A percentile compares a stretch with the other conserved stretches of the same genome.
Evolutionary conservation across 2,113 vertebrate species (phyloP).

Genomic region (Megaceryle maxima): DNA sequence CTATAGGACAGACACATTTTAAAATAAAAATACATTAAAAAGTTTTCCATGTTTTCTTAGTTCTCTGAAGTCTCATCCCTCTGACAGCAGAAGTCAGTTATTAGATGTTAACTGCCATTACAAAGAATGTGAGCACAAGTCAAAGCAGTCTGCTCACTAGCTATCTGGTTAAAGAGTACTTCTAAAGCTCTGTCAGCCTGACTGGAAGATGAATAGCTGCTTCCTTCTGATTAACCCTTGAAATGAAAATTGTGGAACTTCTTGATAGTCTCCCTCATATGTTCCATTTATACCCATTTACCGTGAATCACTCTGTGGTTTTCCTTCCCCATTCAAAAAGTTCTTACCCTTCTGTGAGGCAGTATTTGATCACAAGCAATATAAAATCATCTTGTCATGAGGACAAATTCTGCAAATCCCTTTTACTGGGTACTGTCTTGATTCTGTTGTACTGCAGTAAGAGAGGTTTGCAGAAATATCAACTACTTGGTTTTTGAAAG

Average conservation of each 20-base stretch:
- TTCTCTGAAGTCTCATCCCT: neutral
- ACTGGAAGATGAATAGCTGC: neutral
- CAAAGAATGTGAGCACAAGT: neutral
- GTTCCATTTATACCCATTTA: neutral
- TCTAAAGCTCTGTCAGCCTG: neutral
- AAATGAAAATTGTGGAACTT: neutral
- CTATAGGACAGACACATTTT: neutral
- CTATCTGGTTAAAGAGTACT: neutral
- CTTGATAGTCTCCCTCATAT: neutral
- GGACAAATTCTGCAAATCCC: neutral
- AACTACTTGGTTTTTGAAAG: neutral
- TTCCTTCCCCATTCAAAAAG: neutral
- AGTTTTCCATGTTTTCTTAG: neutral
- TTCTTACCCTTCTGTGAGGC: neutral
- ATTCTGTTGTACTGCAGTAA: neutral
- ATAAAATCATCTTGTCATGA: neutral
- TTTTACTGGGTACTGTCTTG: neutral
- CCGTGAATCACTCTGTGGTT: neutral
- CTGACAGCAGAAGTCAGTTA: neutral
- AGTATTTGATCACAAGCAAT: slow-evolving; percentile 1
- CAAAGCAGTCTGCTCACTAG: neutral
- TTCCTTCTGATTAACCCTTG: neutral
- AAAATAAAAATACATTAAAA: slow-evolving; percentile 17
- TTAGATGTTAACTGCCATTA: neutral
- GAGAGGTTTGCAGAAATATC: neutral